Evolutionary conservation across 2,797 vertebrate genomes (phyloP).

Genomic region (Ambastaia sidthimunki): DNA sequence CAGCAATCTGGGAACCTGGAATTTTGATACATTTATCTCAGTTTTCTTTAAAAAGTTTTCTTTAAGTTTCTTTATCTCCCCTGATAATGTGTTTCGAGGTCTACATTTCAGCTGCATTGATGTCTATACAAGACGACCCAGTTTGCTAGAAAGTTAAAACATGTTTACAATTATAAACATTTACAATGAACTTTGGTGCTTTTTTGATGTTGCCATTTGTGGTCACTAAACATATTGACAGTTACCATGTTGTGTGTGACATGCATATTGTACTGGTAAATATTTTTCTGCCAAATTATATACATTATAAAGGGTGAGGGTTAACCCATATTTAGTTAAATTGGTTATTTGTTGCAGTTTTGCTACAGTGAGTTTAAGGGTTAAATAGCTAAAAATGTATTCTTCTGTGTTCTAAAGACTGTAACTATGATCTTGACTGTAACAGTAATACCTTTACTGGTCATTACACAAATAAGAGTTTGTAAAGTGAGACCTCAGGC

Average conservation of each 20-base stretch:
- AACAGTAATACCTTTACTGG: conserved; percentile 1
- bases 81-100: background rate
- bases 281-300: background rate
- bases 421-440: conserved; percentile 20
- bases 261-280: background rate
- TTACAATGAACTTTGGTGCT: no score
- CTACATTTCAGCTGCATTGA: no score
- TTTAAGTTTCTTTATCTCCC: background rate
- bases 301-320: no score
- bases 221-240: background rate
- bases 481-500: conserved; percentile 14
- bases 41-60: no score
- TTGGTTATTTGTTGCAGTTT: background rate
- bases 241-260: no score
- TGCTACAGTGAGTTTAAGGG: background rate
- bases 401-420: background rate
- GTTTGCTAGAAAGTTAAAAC: no score
- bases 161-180: no score
- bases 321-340: no score
- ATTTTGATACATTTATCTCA: background rate
- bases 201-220: background rate
- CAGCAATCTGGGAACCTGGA: background rate
- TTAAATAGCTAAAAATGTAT: background rate
- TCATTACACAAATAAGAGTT: conserved; percentile 17
- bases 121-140: no score